Percentiles rank a stretch among this genome's conserved stretches.
Conservation (phyloP, 1,140 invertebrate genomes). For the Pentalonia nigronervosa region DNA sequence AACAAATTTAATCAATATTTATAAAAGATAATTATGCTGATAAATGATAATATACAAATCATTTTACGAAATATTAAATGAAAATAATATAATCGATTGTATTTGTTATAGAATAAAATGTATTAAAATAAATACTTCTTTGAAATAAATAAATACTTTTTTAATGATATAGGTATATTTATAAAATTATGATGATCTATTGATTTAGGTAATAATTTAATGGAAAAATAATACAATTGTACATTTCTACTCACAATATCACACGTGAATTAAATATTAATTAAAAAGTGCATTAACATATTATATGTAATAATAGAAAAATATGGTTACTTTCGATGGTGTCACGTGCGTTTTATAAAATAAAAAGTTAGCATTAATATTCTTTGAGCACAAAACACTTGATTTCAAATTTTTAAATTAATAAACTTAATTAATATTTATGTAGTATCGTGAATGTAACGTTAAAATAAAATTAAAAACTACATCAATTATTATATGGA, state of each 20-base stretch:
- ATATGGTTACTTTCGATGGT: not conserved
- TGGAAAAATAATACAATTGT: not conserved
- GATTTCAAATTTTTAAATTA: not conserved
- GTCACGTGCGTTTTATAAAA: not conserved
- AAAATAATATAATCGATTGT: not conserved
- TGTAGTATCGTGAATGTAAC: not conserved
- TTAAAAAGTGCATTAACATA: not conserved
- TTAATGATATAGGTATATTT: not conserved
- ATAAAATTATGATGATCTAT: not conserved
- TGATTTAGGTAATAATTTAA: too few species aligned
- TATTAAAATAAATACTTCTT: too few species aligned
- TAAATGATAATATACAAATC: not conserved
- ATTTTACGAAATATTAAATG: not conserved
- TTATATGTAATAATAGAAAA: not conserved
- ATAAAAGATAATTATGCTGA: not conserved
- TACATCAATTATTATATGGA: too few species aligned
- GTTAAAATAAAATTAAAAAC: not conserved
- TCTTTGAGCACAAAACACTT: not conserved
- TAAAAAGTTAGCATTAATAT: not conserved
- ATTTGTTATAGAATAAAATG: not conserved
- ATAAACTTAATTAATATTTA: not conserved
- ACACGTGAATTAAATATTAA: not conserved
- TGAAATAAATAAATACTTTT: not conserved
- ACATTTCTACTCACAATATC: not conserved
- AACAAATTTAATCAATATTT: not conserved